Conservation (phyloP, 2,113 vertebrate genomes). For the Lasiurus borealis region DNA sequence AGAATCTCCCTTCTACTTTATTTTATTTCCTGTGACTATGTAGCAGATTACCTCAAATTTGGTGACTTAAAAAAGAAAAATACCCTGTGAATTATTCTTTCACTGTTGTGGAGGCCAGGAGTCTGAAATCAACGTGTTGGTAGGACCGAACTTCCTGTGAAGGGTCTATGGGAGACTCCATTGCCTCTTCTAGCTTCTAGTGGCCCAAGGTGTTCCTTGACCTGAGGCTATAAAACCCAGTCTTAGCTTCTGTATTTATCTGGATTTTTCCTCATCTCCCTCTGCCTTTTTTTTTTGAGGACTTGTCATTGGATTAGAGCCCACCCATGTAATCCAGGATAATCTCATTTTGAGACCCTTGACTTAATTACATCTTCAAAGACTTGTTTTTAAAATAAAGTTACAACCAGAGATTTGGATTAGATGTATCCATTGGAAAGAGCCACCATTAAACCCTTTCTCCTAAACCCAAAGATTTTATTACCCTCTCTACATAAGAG, state of each 20-base stretch:
- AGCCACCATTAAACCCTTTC: background rate
- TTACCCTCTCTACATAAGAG: background rate
- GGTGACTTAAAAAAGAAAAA: background rate
- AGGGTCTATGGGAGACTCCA: background rate
- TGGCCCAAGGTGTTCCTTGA: background rate
- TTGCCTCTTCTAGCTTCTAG: background rate
- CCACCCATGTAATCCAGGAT: background rate
- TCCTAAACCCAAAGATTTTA: background rate
- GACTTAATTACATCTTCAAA: background rate
- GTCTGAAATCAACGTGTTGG: background rate
- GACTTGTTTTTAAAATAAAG: background rate
- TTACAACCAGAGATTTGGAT: background rate
- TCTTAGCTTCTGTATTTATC: background rate
- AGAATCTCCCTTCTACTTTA: background rate
- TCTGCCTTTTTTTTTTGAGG: background rate
- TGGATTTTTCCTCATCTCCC: background rate
- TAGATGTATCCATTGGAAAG: background rate
- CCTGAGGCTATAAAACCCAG: background rate
- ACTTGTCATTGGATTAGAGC: background rate
- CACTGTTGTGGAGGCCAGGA: background rate
- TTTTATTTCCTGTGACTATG: background rate
- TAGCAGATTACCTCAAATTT: background rate
- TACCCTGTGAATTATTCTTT: background rate
- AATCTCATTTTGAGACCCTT: background rate
- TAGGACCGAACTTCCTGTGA: background rate